Conservation (phyloP, 92 coral and sea anemone species). For the Phenganax subtilis region DNA sequence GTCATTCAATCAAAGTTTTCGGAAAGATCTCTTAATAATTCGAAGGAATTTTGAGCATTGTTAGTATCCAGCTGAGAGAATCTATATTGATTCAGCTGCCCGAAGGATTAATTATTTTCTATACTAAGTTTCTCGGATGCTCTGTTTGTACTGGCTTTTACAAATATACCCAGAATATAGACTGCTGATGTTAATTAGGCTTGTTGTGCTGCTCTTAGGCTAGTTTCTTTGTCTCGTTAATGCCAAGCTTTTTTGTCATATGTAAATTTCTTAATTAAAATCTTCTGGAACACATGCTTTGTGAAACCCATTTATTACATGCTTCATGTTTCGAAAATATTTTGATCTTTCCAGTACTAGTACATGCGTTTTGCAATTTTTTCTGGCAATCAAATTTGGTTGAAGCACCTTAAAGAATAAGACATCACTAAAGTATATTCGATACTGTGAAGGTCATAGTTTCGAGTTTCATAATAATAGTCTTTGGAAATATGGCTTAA, state of each 20-base stretch:
- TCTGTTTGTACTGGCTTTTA: not conserved
- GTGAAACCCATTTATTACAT: no score
- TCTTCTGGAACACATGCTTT: no score
- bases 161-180: not conserved
- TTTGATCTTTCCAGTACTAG: no score
- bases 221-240: no score
- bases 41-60: not conserved
- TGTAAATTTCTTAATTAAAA: no score
- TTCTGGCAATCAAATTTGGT: no score
- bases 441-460: not conserved
- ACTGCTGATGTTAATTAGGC: not conserved
- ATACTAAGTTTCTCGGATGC: constrained; percentile 5
- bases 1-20: constrained; percentile 5
- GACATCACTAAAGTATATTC: not conserved
- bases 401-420: not conserved
- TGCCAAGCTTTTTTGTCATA: no score
- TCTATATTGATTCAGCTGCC: constrained; percentile 11
- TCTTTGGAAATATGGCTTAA: not conserved
- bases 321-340: no score
- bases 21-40: not conserved
- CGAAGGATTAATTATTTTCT: not conserved
- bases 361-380: no score
- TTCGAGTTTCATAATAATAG: not conserved
- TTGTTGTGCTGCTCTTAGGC: not conserved
- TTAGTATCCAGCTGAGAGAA: constrained; percentile 4